phyloP scores from a whole-genome alignment of 1,140 invertebrate species.

The Anadara kagoshimensis region DNA sequence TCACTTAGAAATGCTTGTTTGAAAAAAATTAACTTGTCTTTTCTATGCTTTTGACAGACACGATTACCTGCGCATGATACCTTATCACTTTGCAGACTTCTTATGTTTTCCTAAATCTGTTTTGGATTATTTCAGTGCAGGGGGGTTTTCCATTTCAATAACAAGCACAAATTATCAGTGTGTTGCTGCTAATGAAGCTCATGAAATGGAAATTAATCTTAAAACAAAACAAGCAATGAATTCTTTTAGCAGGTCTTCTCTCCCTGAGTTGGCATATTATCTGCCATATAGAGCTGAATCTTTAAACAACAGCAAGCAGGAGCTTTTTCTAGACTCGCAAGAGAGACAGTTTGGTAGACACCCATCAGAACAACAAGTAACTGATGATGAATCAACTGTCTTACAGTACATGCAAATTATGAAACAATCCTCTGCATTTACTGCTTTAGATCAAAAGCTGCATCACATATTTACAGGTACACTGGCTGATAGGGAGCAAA shows the following conservation, averaged over 20 bases:
- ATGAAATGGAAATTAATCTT: constrained; percentile 9
- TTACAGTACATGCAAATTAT: not conserved
- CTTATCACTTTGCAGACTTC: constrained; percentile 2
- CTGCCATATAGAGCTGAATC: not conserved
- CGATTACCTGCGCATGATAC: not conserved
- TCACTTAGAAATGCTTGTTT: constrained; percentile 1
- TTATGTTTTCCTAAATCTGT: not conserved
- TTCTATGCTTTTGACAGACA: constrained; percentile 15
- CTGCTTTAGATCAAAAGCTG: not conserved
- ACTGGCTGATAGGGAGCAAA: not conserved
- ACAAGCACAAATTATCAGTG: not conserved
- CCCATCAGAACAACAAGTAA: not conserved
- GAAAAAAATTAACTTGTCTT: not conserved
- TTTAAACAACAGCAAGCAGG: not conserved
- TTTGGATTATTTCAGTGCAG: not conserved
- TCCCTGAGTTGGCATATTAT: not conserved
- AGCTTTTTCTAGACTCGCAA: not conserved
- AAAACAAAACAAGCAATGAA: not conserved
- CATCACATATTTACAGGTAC: not conserved
- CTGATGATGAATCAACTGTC: not conserved
- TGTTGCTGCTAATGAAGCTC: not conserved
- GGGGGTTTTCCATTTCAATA: constrained; percentile 8
- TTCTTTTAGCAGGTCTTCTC: not conserved
- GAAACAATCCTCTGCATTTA: not conserved
- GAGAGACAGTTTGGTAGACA: not conserved